A percentile compares a stretch with the other conserved stretches of the same genome.
phyloP scores from a whole-genome alignment of 2,797 vertebrate genomes.

The Atherinosoma microstoma region DNA sequence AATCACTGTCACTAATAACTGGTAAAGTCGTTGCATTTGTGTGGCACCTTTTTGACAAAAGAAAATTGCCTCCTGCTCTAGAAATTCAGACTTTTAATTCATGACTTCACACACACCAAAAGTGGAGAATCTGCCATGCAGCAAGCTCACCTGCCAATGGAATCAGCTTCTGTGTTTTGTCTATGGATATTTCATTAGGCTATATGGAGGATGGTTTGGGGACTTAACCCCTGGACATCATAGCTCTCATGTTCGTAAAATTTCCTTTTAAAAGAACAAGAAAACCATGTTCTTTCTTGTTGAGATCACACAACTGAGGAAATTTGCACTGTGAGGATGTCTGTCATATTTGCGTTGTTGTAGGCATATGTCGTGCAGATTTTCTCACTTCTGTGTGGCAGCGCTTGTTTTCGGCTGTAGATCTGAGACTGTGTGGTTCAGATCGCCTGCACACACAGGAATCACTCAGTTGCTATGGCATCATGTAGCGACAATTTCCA shows the following conservation, averaged over 20 bases:
- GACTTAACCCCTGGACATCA: background rate
- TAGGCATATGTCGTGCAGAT: slow-evolving; percentile 17
- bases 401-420: slow-evolving; percentile 17
- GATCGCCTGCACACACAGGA: slow-evolving; percentile 33
- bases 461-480: slow-evolving; percentile 65
- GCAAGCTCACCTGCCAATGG: background rate
- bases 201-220: background rate
- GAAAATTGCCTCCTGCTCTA: background rate
- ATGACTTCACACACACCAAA: background rate
- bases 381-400: slow-evolving; percentile 22
- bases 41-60: background rate
- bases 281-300: background rate
- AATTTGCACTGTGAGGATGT: slow-evolving; percentile 2
- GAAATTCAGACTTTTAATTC: background rate
- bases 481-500: slow-evolving; percentile 37
- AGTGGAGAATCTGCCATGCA: background rate
- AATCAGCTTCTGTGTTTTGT: background rate
- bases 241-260: background rate
- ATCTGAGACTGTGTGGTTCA: slow-evolving; percentile 31
- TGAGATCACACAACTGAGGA: slow-evolving; percentile 7
- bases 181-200: background rate
- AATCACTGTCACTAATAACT: slow-evolving; percentile 18
- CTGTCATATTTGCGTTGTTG: slow-evolving; percentile 4
- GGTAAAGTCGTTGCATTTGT: slow-evolving; percentile 8
- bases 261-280: background rate